Evolutionary conservation across 2,113 vertebrate species (phyloP).

Genomic region (Tragelaphus imberbis): DNA sequence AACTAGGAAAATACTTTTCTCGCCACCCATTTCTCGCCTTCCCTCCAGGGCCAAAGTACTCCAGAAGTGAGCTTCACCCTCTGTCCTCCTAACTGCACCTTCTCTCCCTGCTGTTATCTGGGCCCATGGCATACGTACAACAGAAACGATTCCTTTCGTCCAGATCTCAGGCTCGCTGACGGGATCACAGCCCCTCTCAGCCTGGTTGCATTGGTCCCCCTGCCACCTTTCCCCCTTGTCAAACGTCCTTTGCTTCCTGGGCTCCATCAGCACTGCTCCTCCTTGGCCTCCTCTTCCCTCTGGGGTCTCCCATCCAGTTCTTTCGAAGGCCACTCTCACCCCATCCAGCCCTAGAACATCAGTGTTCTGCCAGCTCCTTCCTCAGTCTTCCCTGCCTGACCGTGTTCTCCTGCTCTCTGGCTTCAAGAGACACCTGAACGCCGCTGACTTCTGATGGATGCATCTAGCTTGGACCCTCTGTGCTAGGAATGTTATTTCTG

Average conservation of each 20-base stretch:
- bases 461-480: not conserved
- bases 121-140: not conserved
- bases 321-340: not conserved
- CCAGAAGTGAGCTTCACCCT: not conserved
- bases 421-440: not conserved
- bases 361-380: not conserved
- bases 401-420: not conserved
- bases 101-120: not conserved
- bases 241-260: fast-evolving
- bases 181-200: not conserved
- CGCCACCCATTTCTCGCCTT: not conserved
- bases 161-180: not conserved
- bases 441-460: not conserved
- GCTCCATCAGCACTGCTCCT: not conserved
- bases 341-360: not conserved
- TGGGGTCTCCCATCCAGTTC: not conserved
- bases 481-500: not conserved
- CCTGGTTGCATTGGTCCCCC: not conserved
- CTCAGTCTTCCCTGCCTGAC: not conserved
- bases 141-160: too few relatives aligned
- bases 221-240: fast-evolving
- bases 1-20: not conserved
- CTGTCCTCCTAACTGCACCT: not conserved
- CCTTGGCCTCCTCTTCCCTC: not conserved
- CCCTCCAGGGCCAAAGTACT: not conserved